These are phyloP conservation scores for Masnerella sp. DNA, from an alignment of 2,888 invertebrate genomes.

Conservation along the genomic window DNA sequence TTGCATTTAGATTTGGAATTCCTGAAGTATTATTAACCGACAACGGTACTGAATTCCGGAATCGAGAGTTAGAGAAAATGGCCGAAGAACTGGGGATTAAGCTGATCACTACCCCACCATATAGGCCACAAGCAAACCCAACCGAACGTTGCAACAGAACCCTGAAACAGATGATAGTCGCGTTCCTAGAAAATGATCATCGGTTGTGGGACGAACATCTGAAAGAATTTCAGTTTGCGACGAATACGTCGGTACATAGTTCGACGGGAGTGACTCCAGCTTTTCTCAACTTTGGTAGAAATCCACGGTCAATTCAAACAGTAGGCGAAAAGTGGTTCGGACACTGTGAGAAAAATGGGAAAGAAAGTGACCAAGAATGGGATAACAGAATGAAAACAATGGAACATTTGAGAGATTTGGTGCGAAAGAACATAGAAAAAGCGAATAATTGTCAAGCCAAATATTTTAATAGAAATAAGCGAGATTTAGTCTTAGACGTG, in stretches of 20 bases:
- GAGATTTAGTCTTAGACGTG: slow-evolving; percentile 12
- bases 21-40: slow-evolving; percentile 43
- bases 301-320: slow-evolving; percentile 29
- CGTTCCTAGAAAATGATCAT: slow-evolving; percentile 27
- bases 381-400: slow-evolving; percentile 2
- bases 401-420: background rate
- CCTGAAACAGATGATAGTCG: slow-evolving; percentile 58
- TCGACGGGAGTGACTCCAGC: slow-evolving; percentile 45
- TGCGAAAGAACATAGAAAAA: slow-evolving; percentile 20
- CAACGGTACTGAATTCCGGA: slow-evolving; percentile 54
- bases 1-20: background rate
- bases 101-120: slow-evolving; percentile 42
- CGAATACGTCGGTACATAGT: slow-evolving; percentile 51
- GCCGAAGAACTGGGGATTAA: slow-evolving; percentile 23
- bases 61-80: slow-evolving; percentile 25
- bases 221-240: slow-evolving; percentile 40
- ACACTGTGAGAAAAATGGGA: background rate
- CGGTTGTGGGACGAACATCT: slow-evolving; percentile 44
- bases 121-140: slow-evolving; percentile 62
- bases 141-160: slow-evolving; percentile 60
- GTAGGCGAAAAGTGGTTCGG: too few relatives aligned
- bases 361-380: too few relatives aligned
- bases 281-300: slow-evolving; percentile 57
- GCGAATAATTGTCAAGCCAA: slow-evolving; percentile 30
- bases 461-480: slow-evolving; percentile 49